Percentiles rank a stretch among this genome's conserved stretches.
These are phyloP conservation scores for Callipepla californica DNA, from an alignment of 2,113 vertebrate genomes.

Conservation along the genomic window DNA sequence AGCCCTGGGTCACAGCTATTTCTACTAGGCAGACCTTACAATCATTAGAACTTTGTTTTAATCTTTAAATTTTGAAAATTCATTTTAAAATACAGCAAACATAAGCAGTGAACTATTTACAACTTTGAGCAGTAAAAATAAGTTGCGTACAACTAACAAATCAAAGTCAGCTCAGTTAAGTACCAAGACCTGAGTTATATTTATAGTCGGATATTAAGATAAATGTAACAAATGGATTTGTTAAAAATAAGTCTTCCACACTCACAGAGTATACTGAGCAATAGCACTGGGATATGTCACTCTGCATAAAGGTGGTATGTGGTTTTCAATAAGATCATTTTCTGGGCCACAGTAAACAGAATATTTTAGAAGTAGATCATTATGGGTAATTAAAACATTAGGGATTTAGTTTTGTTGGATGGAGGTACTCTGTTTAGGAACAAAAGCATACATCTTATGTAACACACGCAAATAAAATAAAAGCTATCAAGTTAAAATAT, in stretches of 20 bases:
- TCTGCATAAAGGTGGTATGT: not conserved
- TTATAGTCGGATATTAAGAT: not conserved
- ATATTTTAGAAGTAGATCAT: slow-evolving; percentile 1
- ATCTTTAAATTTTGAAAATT: not conserved
- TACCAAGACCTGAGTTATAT: not conserved
- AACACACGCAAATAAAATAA: not conserved
- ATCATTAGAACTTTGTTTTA: not conserved
- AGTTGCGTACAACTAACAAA: not conserved
- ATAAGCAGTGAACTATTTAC: not conserved
- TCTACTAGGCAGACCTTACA: not conserved
- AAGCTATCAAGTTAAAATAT: not conserved
- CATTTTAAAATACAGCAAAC: not conserved
- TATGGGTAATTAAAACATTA: slow-evolving; percentile 63
- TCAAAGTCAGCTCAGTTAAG: not conserved
- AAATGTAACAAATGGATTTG: not conserved
- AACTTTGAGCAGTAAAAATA: not conserved
- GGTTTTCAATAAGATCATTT: not conserved
- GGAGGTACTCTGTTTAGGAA: not conserved
- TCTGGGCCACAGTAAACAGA: not conserved
- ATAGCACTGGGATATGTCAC: not conserved
- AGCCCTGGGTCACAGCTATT: slow-evolving; percentile 24
- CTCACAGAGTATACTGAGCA: not conserved
- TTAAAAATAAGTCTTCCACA: not conserved
- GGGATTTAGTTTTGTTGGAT: slow-evolving; percentile 31
- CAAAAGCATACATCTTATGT: not conserved